phyloP scores from a whole-genome alignment of 2,797 vertebrate species.

The Clarias pachynema region DNA sequence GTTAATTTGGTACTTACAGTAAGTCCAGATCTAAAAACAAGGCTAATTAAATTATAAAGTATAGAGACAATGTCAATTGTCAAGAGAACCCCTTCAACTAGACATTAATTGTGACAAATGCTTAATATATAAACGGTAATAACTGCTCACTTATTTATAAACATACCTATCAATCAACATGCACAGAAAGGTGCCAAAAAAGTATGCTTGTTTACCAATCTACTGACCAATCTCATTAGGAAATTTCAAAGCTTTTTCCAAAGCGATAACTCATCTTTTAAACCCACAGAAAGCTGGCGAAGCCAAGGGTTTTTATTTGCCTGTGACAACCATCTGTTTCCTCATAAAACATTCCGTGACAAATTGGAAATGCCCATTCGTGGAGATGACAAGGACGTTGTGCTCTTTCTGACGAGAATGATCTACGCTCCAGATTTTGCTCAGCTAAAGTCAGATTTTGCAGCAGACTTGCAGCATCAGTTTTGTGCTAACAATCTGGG shows the following conservation, averaged over 20 bases:
- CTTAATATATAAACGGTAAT: slow-evolving; percentile 13
- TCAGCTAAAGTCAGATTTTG: slow-evolving; percentile 36
- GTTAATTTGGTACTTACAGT: background rate
- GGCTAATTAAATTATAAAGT: background rate
- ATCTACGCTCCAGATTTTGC: slow-evolving; percentile 42
- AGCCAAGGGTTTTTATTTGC: slow-evolving; percentile 40
- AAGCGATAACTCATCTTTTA: slow-evolving; percentile 43
- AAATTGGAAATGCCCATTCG: slow-evolving; percentile 53
- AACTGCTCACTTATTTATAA: slow-evolving; percentile 27
- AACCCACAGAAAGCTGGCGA: slow-evolving; percentile 38
- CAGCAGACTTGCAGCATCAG: slow-evolving; percentile 48
- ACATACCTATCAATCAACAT: slow-evolving; percentile 36
- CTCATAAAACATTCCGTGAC: slow-evolving; percentile 46
- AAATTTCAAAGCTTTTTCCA: slow-evolving; percentile 42
- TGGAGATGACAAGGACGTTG: slow-evolving; percentile 44
- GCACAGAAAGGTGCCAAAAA: slow-evolving; percentile 19
- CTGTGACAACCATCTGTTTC: slow-evolving; percentile 48
- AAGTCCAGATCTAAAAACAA: background rate
- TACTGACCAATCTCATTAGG: slow-evolving; percentile 41
- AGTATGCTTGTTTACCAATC: slow-evolving; percentile 27
- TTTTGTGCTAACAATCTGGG: slow-evolving; percentile 59
- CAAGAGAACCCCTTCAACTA: background rate
- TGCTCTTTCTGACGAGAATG: slow-evolving; percentile 45
- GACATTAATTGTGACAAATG: slow-evolving; percentile 13
- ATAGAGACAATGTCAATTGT: background rate